These are phyloP conservation scores for Geotria australis DNA, from an alignment of 2,797 vertebrate species.

Conservation along the genomic window DNA sequence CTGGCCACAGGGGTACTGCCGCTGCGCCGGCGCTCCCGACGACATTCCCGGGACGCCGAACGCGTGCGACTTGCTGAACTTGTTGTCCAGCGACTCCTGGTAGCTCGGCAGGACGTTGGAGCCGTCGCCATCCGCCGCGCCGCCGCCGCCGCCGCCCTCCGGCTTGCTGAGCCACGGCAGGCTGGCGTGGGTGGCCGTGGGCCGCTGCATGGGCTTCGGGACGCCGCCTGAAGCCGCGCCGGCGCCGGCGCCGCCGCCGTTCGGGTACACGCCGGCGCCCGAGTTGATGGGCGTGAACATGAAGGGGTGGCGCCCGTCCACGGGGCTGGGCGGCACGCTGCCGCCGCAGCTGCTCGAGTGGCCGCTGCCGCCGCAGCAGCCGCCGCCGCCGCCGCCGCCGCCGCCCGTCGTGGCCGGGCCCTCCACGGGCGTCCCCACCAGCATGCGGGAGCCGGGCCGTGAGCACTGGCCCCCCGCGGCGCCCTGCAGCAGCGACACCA, in stretches of 20 bases:
- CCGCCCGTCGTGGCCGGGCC: neutral
- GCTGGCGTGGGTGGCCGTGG: constrained; percentile 65
- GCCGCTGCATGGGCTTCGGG: constrained; percentile 91
- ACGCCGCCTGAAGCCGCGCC: constrained; percentile 67
- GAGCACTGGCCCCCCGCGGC: neutral
- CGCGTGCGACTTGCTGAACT: constrained; percentile 86
- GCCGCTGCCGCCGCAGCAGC: constrained; percentile 60
- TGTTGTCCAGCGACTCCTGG: constrained; percentile 63
- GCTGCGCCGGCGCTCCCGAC: constrained; percentile 28
- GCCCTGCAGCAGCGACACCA: constrained; percentile 33
- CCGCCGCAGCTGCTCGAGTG: constrained; percentile 90
- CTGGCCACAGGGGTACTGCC: constrained; percentile 13
- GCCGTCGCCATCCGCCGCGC: constrained; percentile 23
- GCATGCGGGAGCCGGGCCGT: constrained; percentile 43
- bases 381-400: constrained; percentile 33
- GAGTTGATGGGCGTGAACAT: constrained; percentile 94
- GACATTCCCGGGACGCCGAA: constrained; percentile 46
- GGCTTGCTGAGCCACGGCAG: constrained; percentile 38
- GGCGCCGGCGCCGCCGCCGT: constrained; percentile 5
- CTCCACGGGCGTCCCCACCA: constrained; percentile 62
- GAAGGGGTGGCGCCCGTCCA: constrained; percentile 85
- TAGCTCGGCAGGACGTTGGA: constrained; percentile 58
- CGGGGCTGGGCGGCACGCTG: constrained; percentile 68
- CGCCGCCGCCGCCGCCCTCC: constrained; percentile 83
- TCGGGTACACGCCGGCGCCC: constrained; percentile 7